These are phyloP conservation scores for Tethea ocularis DNA, from an alignment of 2,888 invertebrate genomes.

Conservation along the genomic window DNA sequence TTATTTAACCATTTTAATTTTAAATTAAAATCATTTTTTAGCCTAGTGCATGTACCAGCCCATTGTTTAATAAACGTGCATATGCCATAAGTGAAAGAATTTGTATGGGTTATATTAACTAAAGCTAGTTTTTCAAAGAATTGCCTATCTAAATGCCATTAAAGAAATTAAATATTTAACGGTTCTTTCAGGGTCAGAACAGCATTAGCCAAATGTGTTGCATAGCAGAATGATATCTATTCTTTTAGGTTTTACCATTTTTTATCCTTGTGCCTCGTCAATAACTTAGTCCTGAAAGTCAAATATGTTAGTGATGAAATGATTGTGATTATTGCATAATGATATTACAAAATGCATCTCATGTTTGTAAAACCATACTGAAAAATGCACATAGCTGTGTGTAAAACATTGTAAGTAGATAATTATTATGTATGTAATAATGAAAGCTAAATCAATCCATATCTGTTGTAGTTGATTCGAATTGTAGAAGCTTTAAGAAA, in stretches of 20 bases:
- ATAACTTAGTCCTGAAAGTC: slow-evolving; percentile 93
- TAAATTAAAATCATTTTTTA: neutral
- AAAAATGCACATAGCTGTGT: slow-evolving; percentile 12
- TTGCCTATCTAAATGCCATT: neutral
- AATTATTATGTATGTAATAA: neutral
- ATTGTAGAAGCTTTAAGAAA: neutral
- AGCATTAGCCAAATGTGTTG: slow-evolving; percentile 62
- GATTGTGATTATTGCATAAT: slow-evolving; percentile 50
- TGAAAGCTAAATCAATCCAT: slow-evolving; percentile 5
- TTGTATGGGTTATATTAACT: neutral
- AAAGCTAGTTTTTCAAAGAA: neutral
- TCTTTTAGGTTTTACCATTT: slow-evolving; percentile 88
- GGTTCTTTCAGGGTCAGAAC: slow-evolving; percentile 32
- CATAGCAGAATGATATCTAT: slow-evolving; percentile 61
- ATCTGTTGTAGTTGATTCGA: neutral
- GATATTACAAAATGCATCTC: slow-evolving; percentile 33
- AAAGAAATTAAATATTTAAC: neutral
- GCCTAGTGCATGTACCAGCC: neutral
- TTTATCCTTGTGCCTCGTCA: slow-evolving; percentile 92
- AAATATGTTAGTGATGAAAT: slow-evolving; percentile 82
- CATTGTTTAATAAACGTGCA: slow-evolving; percentile 4
- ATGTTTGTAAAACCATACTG: slow-evolving; percentile 11
- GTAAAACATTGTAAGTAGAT: neutral
- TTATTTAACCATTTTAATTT: neutral
- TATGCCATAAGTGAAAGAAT: neutral